Conservation (phyloP, 2,113 vertebrate genomes). For the Oceanodroma tethys region DNA sequence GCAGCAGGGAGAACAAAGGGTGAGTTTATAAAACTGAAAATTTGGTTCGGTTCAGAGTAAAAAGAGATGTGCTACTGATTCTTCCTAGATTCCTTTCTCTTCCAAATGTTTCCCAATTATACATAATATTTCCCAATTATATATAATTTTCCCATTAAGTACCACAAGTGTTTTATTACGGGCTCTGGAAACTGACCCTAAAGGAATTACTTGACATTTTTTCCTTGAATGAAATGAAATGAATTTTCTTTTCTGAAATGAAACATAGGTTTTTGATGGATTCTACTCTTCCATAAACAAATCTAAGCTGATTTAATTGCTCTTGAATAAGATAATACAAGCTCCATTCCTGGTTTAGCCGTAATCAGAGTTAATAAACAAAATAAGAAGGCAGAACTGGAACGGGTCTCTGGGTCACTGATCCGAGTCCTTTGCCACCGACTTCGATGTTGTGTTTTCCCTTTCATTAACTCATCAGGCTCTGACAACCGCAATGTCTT, state of each 20-base stretch:
- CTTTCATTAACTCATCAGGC: slow-evolving; percentile 25
- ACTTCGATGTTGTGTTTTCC: background rate
- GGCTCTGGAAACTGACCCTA: background rate
- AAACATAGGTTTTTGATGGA: background rate
- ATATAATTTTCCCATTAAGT: background rate
- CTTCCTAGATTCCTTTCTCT: background rate
- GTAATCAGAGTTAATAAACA: background rate
- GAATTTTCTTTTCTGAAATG: background rate
- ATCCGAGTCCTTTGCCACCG: background rate
- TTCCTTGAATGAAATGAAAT: slow-evolving; percentile 5
- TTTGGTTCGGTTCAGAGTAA: background rate
- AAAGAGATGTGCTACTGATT: background rate
- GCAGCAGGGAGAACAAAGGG: background rate
- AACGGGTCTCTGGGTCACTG: background rate
- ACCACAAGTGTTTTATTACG: background rate
- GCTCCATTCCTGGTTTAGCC: background rate
- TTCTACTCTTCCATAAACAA: background rate
- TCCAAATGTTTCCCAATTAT: background rate
- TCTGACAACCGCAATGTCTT: background rate
- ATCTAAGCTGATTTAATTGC: background rate
- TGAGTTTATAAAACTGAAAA: background rate
- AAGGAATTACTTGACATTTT: background rate
- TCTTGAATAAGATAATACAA: background rate
- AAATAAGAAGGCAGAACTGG: background rate
- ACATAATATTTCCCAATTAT: background rate